A percentile compares a stretch with the other conserved stretches of the same genome.
Evolutionary conservation across 2,113 vertebrate species (phyloP).

Genomic region (Narcine bancroftii): DNA sequence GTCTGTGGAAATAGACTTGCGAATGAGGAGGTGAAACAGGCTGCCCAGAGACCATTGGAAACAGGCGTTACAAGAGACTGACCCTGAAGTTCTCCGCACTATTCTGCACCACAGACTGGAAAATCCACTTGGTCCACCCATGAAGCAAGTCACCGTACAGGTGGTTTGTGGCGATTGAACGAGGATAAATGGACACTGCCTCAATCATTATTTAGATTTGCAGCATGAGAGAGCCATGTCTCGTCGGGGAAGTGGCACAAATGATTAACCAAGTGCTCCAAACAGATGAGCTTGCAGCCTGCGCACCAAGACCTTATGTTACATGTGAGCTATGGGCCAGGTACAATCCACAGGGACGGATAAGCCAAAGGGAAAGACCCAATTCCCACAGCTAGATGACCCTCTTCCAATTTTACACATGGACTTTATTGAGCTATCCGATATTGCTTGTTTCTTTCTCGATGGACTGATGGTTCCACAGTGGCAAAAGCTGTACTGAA

Average conservation of each 20-base stretch:
- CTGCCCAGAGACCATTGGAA: too few relatives aligned
- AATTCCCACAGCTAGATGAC: neutral
- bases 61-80: too few relatives aligned
- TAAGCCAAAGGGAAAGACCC: neutral
- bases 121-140: neutral
- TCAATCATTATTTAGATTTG: neutral
- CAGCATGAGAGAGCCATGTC: slow-evolving; percentile 35
- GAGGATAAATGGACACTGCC: neutral
- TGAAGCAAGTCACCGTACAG: neutral
- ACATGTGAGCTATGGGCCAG: neutral
- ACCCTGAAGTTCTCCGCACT: neutral
- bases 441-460: slow-evolving; percentile 33
- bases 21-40: too few relatives aligned
- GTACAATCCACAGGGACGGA: neutral
- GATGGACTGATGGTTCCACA: neutral
- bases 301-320: neutral
- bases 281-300: too few relatives aligned
- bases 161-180: neutral
- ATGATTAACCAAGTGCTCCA: neutral
- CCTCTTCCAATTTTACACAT: neutral
- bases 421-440: slow-evolving; percentile 30
- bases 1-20: too few relatives aligned
- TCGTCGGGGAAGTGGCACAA: slow-evolving; percentile 21
- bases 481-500: neutral
- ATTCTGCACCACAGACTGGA: neutral